Base-by-base conservation (phyloP, 2,113 vertebrate genomes). In the Pyrgilauda ruficollis region DNA sequence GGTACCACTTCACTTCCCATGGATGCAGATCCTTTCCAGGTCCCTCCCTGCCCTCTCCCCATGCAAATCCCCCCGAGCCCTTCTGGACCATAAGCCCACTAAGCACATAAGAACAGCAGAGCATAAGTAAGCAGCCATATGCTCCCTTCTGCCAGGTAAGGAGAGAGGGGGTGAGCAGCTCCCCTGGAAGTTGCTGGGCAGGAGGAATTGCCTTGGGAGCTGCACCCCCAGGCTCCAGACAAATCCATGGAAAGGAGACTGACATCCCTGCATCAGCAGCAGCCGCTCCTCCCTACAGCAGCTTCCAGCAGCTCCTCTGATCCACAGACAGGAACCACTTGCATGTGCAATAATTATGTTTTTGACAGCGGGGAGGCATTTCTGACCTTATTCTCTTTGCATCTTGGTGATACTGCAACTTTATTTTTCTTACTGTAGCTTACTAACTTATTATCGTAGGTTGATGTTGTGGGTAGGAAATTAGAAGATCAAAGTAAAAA, bases 41-140 rank as follows among this genome's bases (percentile, higher is more conserved):
- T 66, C 43, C 52, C 35, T 63, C 52, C 55, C 16, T 22, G 1
- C 39, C 44, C 50, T 37, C 76, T 77, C 28, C 43, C 50, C 2
- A 1, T 15, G 50, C 43, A 91, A 85, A 93, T 84, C 70, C 70
- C 41, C 47, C 27, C 1, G 0, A 69, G 31, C 28, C 59, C 80
- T 33, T n/a, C 13, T n/a, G 55, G 53, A 35, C 33, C 61, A 0
- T 70, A 85, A 91, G n/a, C 22, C 58, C 7, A 0, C 53, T 94
- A 91, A 95, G 90, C 58, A 72, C 68, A 43, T 92, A 92, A 94
- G 87, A 86, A 68, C 31, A 85, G 70, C 49, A 76, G 74, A 63
- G 44, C 67, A 19, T 79, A 96, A 95, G 70, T 64, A 91, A 83
- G 84, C 26, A 91, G 62, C 92, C 92, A 95, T 83, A 91, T 94